Evolutionary conservation across 2,888 invertebrate species (phyloP), one percentile per base, ranked within the genome.

Genomic region (Drosophila nr. perissopoda): DNA sequence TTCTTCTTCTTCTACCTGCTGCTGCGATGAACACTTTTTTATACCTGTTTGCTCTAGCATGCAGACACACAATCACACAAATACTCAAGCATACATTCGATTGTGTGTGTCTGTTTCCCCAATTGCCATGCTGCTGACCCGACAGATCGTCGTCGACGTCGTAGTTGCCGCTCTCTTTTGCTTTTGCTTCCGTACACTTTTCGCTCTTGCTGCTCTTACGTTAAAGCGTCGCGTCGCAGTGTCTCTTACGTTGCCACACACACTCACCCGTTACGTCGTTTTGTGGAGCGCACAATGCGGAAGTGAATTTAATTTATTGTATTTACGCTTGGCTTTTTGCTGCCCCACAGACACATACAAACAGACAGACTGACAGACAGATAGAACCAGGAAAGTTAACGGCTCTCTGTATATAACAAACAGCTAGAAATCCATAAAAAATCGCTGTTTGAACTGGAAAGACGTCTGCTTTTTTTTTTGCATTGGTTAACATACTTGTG

Each of bases 251-350:
- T 73, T 69, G 73, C 80, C 73, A 66, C 78, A 81, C 78, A 81
- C 87, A 73, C 73, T 85, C 71, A 82, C 85, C 78, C 84, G 80
- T 89, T 87, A 78, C 82, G 80, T 78, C 71, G 80, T 76, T 91
- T 91, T 92, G 92, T 92, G 92, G 91, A 93, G 92, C 45, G 45
- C 45, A 25, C 92, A 93, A 93, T 93, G 92, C 92, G 92, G 92
- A 93, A 93, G 93, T 93, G 92, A 92, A 92, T 92, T 92, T 92
- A 91, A 92, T 92, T 92, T 92, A 91, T 91, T 91, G 87, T 87
- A 87, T 90, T 91, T 89, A 88, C 89, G 87, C 79, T 78, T 73
- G 76, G 78, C 52, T 71, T 77, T 58, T 74, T 73, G 77, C 82
- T 76, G 69, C 72, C 69, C 69, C 73, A 78, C 67, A 79, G 74